Evolutionary conservation across 2,797 vertebrate species (phyloP).

Genomic region (Odontamblyopus lacepedii): DNA sequence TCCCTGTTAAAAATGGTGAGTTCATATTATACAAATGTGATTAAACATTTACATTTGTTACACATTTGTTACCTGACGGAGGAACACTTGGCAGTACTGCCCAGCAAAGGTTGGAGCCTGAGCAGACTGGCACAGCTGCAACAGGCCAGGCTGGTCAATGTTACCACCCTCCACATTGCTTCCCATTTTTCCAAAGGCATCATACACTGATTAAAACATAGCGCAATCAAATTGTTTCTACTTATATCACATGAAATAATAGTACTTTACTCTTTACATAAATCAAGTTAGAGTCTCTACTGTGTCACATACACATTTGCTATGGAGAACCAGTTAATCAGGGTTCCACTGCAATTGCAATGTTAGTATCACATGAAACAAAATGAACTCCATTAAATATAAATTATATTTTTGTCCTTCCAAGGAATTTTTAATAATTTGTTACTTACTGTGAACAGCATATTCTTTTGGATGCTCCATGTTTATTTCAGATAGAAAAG

Average conservation of each 20-base stretch:
- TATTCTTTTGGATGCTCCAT: slow-evolving; percentile 77
- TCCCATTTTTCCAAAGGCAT: slow-evolving; percentile 83
- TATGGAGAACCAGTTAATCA: neutral
- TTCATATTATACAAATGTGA: neutral
- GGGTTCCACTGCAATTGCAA: neutral
- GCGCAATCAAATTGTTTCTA: neutral
- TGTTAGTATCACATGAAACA: neutral
- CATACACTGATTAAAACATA: slow-evolving; percentile 79
- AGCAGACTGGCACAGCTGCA: slow-evolving; percentile 78
- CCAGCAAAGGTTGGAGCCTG: slow-evolving; percentile 72
- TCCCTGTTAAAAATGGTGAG: slow-evolving; percentile 52
- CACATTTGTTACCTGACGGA: slow-evolving; percentile 76
- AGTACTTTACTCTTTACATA: neutral
- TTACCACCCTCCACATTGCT: slow-evolving; percentile 82
- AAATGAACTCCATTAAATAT: neutral
- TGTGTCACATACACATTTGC: neutral
- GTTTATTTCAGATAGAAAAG: slow-evolving; percentile 81
- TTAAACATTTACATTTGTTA: neutral
- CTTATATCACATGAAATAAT: neutral
- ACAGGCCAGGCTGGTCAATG: slow-evolving; percentile 78
- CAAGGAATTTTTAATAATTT: neutral
- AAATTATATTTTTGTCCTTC: too few species aligned
- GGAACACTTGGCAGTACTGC: slow-evolving; percentile 83
- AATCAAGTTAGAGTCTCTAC: neutral
- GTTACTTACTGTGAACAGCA: slow-evolving; percentile 83